phyloP scores from a whole-genome alignment of 2,888 invertebrate genomes.

The Platycheirus rosarum region DNA sequence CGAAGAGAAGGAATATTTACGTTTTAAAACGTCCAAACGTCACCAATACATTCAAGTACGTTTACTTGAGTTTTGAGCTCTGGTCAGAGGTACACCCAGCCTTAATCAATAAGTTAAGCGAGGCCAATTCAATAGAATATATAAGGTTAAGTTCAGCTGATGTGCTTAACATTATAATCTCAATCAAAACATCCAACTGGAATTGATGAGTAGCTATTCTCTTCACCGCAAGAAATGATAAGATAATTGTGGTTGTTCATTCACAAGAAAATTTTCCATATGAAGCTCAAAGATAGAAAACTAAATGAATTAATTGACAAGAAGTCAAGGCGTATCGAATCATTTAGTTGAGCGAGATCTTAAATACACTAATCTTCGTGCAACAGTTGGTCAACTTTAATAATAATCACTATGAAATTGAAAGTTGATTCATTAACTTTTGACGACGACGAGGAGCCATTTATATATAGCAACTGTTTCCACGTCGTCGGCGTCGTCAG shows the following conservation, averaged over 20 bases:
- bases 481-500: not conserved
- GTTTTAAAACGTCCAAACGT: too few relatives aligned
- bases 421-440: constrained; percentile 52
- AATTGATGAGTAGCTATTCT: not conserved
- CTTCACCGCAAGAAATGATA: not conserved
- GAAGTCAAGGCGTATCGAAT: constrained; percentile 29
- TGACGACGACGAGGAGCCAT: constrained; percentile 41
- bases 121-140: too few relatives aligned
- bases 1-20: too few relatives aligned
- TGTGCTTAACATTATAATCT: too few relatives aligned
- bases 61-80: too few relatives aligned
- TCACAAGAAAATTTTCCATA: not conserved
- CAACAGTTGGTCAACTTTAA: constrained; percentile 4
- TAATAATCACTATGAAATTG: constrained; percentile 20
- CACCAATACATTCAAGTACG: too few relatives aligned
- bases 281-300: not conserved
- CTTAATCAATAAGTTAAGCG: too few relatives aligned
- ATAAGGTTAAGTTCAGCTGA: too few relatives aligned
- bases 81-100: too few relatives aligned
- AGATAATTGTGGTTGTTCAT: not conserved
- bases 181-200: too few relatives aligned
- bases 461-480: not conserved
- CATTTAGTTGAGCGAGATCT: not conserved
- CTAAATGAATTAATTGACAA: constrained; percentile 16
- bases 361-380: not conserved